A percentile compares a stretch with the other conserved stretches of the same genome.
phyloP scores from a whole-genome alignment of 2,888 invertebrate genomes.

The Stenoptilia bipunctidactyla region DNA sequence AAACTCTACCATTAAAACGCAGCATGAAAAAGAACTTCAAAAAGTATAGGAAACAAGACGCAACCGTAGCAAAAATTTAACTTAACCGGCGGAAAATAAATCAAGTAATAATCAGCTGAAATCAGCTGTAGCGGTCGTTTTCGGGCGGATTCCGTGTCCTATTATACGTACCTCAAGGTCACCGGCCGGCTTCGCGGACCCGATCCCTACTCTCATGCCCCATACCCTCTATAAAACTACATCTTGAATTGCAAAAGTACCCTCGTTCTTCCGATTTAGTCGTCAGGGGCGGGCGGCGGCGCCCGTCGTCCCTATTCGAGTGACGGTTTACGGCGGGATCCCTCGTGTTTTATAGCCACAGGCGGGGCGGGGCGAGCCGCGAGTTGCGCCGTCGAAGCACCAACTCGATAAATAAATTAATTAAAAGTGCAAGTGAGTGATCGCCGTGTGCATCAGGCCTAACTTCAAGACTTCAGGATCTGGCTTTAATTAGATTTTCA shows the following conservation, averaged over 20 bases:
- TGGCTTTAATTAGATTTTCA: conserved; percentile 62
- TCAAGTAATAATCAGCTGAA: too few relatives aligned
- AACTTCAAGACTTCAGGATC: conserved; percentile 35
- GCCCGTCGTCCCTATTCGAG: conserved; percentile 56
- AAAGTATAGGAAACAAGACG: too few relatives aligned
- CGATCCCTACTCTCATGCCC: not conserved
- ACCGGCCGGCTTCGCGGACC: conserved; percentile 1
- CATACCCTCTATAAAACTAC: conserved; percentile 18
- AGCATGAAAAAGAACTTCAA: too few relatives aligned
- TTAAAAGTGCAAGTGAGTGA: conserved; percentile 73
- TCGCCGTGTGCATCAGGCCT: conserved; percentile 28
- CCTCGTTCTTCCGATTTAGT: conserved; percentile 50
- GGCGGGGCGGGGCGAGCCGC: conserved; percentile 57
- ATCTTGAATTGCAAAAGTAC: conserved; percentile 42
- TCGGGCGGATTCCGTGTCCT: not conserved
- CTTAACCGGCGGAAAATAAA: too few relatives aligned
- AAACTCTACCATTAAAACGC: too few relatives aligned
- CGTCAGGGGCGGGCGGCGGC: conserved; percentile 40
- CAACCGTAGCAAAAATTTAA: too few relatives aligned
- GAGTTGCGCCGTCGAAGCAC: conserved; percentile 69
- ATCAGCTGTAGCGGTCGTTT: too few relatives aligned
- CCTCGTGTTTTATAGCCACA: conserved; percentile 50
- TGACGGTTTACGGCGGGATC: conserved; percentile 47
- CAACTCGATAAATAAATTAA: conserved; percentile 72
- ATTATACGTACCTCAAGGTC: conserved; percentile 3